phyloP scores from a whole-genome alignment of 1,140 invertebrate species.

The Lepidurus apus region DNA sequence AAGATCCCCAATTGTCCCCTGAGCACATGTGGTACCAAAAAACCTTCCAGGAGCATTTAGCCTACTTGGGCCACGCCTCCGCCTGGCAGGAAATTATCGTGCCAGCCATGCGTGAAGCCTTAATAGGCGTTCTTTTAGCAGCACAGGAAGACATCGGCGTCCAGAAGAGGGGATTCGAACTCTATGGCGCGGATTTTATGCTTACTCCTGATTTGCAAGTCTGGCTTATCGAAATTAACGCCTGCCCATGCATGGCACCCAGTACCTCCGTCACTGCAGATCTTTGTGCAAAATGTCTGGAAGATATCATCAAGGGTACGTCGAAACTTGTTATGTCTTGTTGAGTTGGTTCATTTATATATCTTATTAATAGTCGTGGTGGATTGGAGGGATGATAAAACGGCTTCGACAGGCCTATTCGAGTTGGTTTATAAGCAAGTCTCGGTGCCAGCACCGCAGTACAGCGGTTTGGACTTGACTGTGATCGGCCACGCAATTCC shows the following conservation, averaged over 20 bases:
- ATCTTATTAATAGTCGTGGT: constrained; percentile 66
- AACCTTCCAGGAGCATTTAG: constrained; percentile 66
- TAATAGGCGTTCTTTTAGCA: constrained; percentile 77
- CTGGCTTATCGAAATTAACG: constrained; percentile 93
- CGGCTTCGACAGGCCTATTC: constrained; percentile 77
- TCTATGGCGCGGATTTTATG: constrained; percentile 93
- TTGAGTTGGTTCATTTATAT: not conserved
- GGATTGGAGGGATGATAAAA: constrained; percentile 69
- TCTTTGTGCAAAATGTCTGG: constrained; percentile 77
- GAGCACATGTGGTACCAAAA: constrained; percentile 83
- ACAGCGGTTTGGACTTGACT: constrained; percentile 69
- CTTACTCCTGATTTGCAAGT: constrained; percentile 77
- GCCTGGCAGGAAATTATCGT: constrained; percentile 77
- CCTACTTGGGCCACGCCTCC: constrained; percentile 57
- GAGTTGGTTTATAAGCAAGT: constrained; percentile 73
- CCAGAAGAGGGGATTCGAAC: constrained; percentile 80
- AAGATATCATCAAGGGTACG: constrained; percentile 84
- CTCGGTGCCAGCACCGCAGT: constrained; percentile 68
- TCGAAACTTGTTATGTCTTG: not conserved
- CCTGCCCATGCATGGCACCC: constrained; percentile 80
- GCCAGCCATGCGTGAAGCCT: constrained; percentile 80
- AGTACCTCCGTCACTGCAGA: constrained; percentile 81
- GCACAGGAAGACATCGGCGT: constrained; percentile 75
- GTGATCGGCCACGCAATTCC: constrained; percentile 58
- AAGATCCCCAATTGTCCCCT: constrained; percentile 51